These are phyloP conservation scores for Paracyprichromis sp. DNA, from an alignment of 2,113 vertebrate species.

Conservation along the genomic window DNA sequence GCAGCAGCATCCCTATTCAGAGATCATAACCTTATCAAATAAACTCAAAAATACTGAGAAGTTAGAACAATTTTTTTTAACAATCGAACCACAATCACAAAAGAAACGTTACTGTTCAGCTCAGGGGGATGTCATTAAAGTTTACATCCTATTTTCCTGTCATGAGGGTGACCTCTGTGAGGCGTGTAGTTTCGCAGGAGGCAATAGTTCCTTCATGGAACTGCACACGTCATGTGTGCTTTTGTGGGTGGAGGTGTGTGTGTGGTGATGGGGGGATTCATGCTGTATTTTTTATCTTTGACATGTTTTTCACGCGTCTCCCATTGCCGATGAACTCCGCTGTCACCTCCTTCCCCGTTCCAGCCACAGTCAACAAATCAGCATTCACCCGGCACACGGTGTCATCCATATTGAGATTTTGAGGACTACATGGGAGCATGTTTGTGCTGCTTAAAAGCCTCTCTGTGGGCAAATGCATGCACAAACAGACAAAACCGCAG, in stretches of 20 bases:
- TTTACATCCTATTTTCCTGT: neutral
- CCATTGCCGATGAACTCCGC: neutral
- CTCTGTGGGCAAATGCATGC: neutral
- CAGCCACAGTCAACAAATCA: neutral
- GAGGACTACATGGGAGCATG: neutral
- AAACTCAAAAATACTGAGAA: neutral
- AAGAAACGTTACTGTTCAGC: neutral
- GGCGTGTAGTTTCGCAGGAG: neutral
- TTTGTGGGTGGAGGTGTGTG: neutral
- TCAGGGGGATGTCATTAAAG: neutral
- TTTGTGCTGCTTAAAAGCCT: neutral
- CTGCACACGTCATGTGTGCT: neutral
- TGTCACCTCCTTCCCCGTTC: neutral
- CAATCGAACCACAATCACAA: neutral
- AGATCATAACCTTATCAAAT: neutral
- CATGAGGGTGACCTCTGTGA: neutral
- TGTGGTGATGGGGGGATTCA: neutral
- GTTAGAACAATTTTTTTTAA: neutral
- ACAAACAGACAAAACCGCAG: neutral
- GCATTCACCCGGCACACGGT: neutral
- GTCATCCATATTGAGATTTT: neutral
- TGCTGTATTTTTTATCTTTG: neutral
- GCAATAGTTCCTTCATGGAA: neutral
- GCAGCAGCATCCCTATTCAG: neutral
- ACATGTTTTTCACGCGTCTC: neutral